A percentile compares a stretch with the other conserved stretches of the same genome.
These are phyloP conservation scores for Eudasyphora cyanicolor DNA, from an alignment of 2,888 invertebrate species.

Conservation along the genomic window DNA sequence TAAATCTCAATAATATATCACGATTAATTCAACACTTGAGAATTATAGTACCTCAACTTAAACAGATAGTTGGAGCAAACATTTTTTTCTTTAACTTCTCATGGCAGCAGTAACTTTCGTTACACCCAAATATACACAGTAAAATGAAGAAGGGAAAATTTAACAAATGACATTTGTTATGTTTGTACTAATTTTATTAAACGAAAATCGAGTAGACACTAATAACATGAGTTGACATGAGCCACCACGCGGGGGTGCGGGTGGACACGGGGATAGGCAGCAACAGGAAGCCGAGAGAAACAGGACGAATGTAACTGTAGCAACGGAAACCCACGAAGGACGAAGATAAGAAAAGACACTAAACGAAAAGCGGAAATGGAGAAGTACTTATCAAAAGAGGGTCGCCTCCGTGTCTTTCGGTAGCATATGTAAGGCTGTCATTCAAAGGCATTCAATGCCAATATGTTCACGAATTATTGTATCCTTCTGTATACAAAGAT, in stretches of 20 bases:
- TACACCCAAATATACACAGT: too few relatives aligned
- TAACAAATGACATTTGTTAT: conserved; percentile 10
- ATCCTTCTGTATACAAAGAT: not conserved
- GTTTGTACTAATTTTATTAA: conserved; percentile 29
- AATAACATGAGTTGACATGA: conserved; percentile 25
- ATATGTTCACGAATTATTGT: conserved; percentile 33
- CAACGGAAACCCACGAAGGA: not conserved
- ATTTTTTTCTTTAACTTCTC: too few relatives aligned
- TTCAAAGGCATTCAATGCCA: conserved; percentile 35
- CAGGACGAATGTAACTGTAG: not conserved
- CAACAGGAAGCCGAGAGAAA: not conserved
- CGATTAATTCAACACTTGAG: too few relatives aligned
- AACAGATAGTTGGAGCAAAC: too few relatives aligned
- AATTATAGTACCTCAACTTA: too few relatives aligned
- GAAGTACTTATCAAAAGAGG: not conserved
- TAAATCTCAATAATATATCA: too few relatives aligned
- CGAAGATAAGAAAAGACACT: not conserved
- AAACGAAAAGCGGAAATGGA: not conserved
- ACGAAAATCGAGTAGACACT: conserved; percentile 25
- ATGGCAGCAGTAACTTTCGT: too few relatives aligned
- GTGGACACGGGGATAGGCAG: too few relatives aligned
- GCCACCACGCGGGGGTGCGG: not conserved
- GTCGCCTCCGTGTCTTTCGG: not conserved
- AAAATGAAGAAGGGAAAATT: too few relatives aligned
- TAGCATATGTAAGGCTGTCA: conserved; percentile 27